These are phyloP conservation scores for Lycocerus yunnanus DNA, from an alignment of 2,888 invertebrate species.

Conservation along the genomic window DNA sequence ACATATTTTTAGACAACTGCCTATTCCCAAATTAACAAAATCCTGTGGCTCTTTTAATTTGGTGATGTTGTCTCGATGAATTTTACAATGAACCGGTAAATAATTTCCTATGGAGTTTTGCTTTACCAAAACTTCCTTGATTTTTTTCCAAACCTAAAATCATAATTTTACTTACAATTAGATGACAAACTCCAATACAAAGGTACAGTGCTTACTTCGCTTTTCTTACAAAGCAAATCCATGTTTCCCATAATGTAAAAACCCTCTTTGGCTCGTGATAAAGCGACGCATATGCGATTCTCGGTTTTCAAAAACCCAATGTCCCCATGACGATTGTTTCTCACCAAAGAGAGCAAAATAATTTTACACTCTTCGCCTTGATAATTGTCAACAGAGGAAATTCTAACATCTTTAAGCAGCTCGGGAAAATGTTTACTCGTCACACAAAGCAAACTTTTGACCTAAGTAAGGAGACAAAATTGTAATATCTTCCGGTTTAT, in stretches of 20 bases:
- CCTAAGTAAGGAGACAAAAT: conserved; percentile 74
- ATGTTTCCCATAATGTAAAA: conserved; percentile 78
- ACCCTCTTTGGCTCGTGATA: conserved; percentile 65
- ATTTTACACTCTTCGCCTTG: conserved; percentile 83
- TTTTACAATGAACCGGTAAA: conserved; percentile 57
- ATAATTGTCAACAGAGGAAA: conserved; percentile 76
- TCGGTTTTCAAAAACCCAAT: conserved; percentile 72
- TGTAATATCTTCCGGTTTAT: conserved; percentile 66
- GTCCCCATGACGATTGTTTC: conserved; percentile 70
- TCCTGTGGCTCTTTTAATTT: conserved; percentile 52
- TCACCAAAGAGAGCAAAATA: conserved; percentile 77
- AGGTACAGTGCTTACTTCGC: conserved; percentile 41
- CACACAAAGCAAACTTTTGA: conserved; percentile 65
- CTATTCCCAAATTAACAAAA: conserved; percentile 61
- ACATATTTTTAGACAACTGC: conserved; percentile 49
- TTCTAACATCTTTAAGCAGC: conserved; percentile 59
- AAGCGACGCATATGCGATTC: conserved; percentile 62
- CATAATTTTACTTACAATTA: neutral
- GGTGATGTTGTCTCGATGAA: conserved; percentile 56
- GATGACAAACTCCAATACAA: neutral
- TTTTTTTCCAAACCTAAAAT: neutral
- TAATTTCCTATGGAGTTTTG: neutral
- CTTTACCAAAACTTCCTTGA: neutral
- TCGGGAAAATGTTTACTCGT: conserved; percentile 48
- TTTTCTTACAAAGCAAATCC: conserved; percentile 59